Conservation (phyloP, 2,113 vertebrate species). For the Anguilla japonica region DNA sequence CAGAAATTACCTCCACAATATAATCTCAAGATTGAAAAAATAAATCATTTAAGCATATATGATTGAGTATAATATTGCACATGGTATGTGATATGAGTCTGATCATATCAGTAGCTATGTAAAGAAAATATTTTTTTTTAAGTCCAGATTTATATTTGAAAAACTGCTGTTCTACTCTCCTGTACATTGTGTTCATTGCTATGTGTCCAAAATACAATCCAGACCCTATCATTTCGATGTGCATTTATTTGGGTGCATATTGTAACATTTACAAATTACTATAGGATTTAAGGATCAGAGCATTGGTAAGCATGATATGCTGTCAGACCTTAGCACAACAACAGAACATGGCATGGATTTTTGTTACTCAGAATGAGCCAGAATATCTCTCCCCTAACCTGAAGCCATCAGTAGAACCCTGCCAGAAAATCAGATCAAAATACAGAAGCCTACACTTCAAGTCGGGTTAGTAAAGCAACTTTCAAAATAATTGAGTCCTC, state of each 20-base stretch:
- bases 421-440: constrained; percentile 51
- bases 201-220: constrained; percentile 36
- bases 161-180: constrained; percentile 14
- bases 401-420: constrained; percentile 47
- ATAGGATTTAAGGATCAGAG: constrained; percentile 69
- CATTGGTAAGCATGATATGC: constrained; percentile 58
- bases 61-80: constrained; percentile 74
- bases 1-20: constrained; percentile 59
- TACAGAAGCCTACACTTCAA: constrained; percentile 36
- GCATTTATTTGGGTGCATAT: constrained; percentile 80
- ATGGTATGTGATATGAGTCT: constrained; percentile 61
- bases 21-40: constrained; percentile 59
- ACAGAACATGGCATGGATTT: constrained; percentile 41
- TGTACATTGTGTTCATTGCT: constrained; percentile 27
- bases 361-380: constrained; percentile 32
- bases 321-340: constrained; percentile 62
- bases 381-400: constrained; percentile 29
- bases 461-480: constrained; percentile 50
- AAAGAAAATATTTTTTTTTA: background rate
- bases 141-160: constrained; percentile 40
- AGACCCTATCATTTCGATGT: constrained; percentile 70
- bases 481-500: constrained; percentile 40
- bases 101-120: constrained; percentile 45
- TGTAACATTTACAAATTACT: constrained; percentile 72
- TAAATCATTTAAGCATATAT: constrained; percentile 63